Percentiles rank a stretch among this genome's conserved stretches.
phyloP scores from a whole-genome alignment of 2,797 vertebrate genomes.

The Mus caroli region DNA sequence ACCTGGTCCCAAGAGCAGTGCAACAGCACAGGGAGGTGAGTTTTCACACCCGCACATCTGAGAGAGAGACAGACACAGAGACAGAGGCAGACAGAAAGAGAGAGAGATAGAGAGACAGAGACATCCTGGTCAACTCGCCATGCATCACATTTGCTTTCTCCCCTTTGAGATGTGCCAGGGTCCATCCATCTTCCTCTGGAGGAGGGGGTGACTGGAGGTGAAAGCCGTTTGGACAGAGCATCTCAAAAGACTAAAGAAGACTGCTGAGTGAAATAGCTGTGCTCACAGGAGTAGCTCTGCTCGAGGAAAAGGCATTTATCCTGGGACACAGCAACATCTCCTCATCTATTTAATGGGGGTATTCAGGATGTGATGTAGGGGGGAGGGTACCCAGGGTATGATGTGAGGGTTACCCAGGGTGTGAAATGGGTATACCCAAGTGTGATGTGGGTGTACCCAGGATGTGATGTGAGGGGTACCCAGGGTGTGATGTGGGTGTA shows the following conservation, averaged over 20 bases:
- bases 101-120: neutral
- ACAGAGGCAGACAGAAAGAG: neutral
- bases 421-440: neutral
- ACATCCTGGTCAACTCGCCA: neutral
- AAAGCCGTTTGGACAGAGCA: neutral
- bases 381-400: neutral
- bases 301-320: neutral
- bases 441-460: neutral
- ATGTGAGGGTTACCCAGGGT: neutral
- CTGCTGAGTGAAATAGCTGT: neutral
- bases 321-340: neutral
- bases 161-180: neutral
- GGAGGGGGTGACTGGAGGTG: neutral
- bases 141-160: neutral
- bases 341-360: neutral
- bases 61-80: neutral
- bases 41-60: neutral
- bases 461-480: neutral
- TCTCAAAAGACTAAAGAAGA: neutral
- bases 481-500: neutral
- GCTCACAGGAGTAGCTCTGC: neutral
- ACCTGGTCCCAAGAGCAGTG: neutral
- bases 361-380: neutral
- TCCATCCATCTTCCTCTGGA: fast-evolving
- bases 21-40: neutral